Base-by-base conservation (phyloP, 2,797 vertebrate genomes). In the Eupleurogrammus muticus region DNA sequence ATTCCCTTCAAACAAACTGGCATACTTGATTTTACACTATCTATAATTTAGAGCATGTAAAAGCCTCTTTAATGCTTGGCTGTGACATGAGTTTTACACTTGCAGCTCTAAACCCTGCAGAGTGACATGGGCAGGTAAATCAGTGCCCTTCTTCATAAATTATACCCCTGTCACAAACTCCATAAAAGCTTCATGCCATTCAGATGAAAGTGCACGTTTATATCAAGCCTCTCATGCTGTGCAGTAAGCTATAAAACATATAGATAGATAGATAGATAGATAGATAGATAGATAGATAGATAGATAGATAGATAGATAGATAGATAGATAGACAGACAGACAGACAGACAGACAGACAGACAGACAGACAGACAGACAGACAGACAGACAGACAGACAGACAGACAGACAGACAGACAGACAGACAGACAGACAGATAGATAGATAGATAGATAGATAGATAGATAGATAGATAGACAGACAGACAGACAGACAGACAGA, bases 1-100 rank as follows among this genome's bases (percentile, higher is more conserved):
- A 70, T 74, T 80, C 75, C 70, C 35, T 72, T 56, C 56, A 79
- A 89, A 89, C 82, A 90, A 87, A 86, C 70, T 42, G 20, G 66
- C 75, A 40, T 34, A 70, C 75, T 81, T 82, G 46, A 84, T 88
- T 85, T 86, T 76, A 68, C 59, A 47, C 49, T 21, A 83, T 92
- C 64, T 73, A 90, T 91, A 84, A 91, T 91, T 90, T 51, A 91
- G 60, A 82, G 56, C n/a, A 61, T 34, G 59, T 76, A 81, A 77
- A 73, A 89, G 71, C 48, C 35, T 76, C 61, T 71, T 80, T 81
- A 78, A 87, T 82, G 81, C 40, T 79, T 35, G 36, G 62, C 80
- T 73, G 55, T 83, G 83, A 81, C 81, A 75, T 59, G 53, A 75
- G 75, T 87, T 86, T 84, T 79, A 75, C 79, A 80, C 60, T 71